Evolutionary conservation across 2,113 vertebrate genomes (phyloP), one percentile per base, ranked within the genome.

Genomic region (Mormyrus iriodes): DNA sequence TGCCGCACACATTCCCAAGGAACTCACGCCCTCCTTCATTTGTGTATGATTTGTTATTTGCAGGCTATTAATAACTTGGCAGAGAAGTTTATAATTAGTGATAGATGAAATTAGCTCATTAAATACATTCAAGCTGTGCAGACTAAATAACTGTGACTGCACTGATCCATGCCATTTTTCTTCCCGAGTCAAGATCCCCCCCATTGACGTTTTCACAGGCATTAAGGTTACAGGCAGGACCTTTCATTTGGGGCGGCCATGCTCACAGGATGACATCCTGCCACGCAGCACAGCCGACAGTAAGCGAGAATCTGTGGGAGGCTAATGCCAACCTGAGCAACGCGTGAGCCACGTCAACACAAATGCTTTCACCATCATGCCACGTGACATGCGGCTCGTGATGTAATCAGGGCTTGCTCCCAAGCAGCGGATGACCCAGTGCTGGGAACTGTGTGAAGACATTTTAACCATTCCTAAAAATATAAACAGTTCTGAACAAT

Each of bases 11-110:
- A 61, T 61, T 12, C 39, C 85, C 31, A 53, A 55, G 31, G 31
- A 35, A 21, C 48, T 55, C 27, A 19, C 39, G 8, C 55, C 86
- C 53, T 65, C 52, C 17, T n/a, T 61, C 35, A 61, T 31, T 27
- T 58, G 35, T 55, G 17, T 5, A n/a, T 19, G 58, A 87, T 24
- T 42, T n/a, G n/a, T n/a, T 42, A 58, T 87, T 87, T 87, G 51
- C 17, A 39, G 52, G 8, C 35, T 51, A 86, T 61, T 44, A 87
- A 87, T 61, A 61, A 87, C 58, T 44, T 87, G 86, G 15, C 35
- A 35, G 39, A 61, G 86, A 61, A 24, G 53, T 87, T 87, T 65
- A 65, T 87, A 87, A 61, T 87, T 87, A 65, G 86, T 44, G 52
- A 42, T 7, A 44, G 86, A 87, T 44, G n/a, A 58, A 58, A 24